Evolutionary conservation across 2,888 invertebrate species (phyloP), one percentile per base, ranked within the genome.

Genomic region (Schizaphis graminum): DNA sequence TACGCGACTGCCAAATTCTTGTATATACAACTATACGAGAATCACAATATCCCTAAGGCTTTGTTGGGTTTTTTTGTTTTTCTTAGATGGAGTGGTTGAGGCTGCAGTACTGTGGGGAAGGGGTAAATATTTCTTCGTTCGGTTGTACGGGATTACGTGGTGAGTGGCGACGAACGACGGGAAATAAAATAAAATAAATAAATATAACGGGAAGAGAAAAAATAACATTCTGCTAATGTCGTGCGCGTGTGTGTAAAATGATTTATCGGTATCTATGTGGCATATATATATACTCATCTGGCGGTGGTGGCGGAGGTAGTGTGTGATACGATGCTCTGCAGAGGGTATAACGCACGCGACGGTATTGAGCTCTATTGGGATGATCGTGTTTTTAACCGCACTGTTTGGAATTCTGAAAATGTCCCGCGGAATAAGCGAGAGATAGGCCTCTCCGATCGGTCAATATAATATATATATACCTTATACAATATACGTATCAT

Each of bases 321-420:
- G 47, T 21, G 35, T 21, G 77, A 35, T 35, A 21, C 35, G 77
- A 35, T 53, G 53, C 21, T 53, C 21, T 5, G n/a, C n/a, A 5
- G 3, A 84, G 91, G 91, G n/a, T 13, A 67, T 87, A 92, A 92
- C 41, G 41, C 56, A 53, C 26, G 26, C 87, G 92, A 87, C 61
- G 28, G 61, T 86, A 61, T 92, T 49, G 88, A 88, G 67, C 92
- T 67, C 49, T 85, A 49, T 47, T 57, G 49, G 67, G 87, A 87
- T 86, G 92, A 86, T 87, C 87, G 35, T 24, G 88, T 67, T 92
- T 92, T 57, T 28, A 53, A 77, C 67, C 88, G 67, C 87, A 49
- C 92, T 92, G 92, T 88, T 92, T 88, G 92, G 92, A 88, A 92
- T 92, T 92, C 92, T 53, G 28, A 53, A 92, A 92, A 92, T 92